Conservation (phyloP, 1,140 invertebrate species). For the Eumaeus atala region DNA sequence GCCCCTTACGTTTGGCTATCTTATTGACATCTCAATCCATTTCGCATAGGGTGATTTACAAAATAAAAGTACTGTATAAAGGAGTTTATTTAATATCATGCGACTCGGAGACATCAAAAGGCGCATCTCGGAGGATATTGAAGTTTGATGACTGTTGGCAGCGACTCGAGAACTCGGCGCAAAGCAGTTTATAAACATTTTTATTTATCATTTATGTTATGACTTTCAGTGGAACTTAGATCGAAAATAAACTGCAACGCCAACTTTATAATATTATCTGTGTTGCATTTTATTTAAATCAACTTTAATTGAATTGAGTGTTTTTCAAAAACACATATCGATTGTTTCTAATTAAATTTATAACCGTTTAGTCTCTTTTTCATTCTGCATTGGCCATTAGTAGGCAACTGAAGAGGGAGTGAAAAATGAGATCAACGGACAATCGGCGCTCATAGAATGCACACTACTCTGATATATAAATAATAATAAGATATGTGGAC, state of each 20-base stretch:
- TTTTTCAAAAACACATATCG: too few species aligned
- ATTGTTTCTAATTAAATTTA: too few species aligned
- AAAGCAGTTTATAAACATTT: conserved; percentile 31
- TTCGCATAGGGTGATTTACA: conserved; percentile 18
- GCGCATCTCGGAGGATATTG: conserved; percentile 37
- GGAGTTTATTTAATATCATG: conserved; percentile 47
- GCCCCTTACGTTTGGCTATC: conserved; percentile 14
- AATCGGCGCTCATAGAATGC: too few species aligned
- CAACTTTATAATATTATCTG: conserved; percentile 2
- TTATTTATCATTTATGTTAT: conserved; percentile 26
- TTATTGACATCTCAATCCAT: conserved; percentile 17
- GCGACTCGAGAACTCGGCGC: conserved; percentile 13
- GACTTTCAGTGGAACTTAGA: conserved; percentile 13
- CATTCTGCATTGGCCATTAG: too few species aligned
- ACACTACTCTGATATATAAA: too few species aligned
- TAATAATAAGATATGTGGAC: too few species aligned
- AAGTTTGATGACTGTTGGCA: conserved; percentile 38
- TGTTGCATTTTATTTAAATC: conserved; percentile 10
- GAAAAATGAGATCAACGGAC: too few species aligned
- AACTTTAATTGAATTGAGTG: not conserved
- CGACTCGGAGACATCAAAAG: conserved; percentile 41
- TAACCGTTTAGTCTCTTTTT: too few species aligned
- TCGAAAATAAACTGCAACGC: conserved; percentile 6
- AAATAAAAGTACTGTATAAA: conserved; percentile 30
- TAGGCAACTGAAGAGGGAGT: too few species aligned